These are phyloP conservation scores for Recurvirostra avosetta DNA, from an alignment of 2,113 vertebrate genomes.

Conservation along the genomic window DNA sequence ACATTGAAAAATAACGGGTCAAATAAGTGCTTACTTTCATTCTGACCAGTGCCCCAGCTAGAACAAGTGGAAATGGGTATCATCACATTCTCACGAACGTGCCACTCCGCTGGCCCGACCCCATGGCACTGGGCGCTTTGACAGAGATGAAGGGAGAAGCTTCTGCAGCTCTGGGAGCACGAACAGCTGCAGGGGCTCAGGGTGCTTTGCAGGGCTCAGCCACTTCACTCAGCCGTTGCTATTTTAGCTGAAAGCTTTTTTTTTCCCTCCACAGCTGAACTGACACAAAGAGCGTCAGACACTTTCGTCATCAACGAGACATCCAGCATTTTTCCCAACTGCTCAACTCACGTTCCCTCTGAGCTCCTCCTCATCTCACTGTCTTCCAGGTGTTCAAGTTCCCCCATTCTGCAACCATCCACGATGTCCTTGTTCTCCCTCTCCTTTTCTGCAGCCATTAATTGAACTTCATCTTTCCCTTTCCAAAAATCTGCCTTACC, in stretches of 20 bases:
- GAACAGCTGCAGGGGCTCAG: conserved; percentile 17
- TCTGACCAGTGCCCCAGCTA: background rate
- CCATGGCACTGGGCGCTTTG: accelerated
- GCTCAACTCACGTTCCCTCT: background rate
- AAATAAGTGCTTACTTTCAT: background rate
- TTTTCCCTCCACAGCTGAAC: conserved; percentile 6
- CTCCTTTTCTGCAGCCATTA: background rate
- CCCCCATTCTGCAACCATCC: background rate
- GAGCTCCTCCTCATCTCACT: background rate
- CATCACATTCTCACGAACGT: background rate
- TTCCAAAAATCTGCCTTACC: background rate
- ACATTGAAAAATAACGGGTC: background rate
- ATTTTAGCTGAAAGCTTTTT: conserved; percentile 7
- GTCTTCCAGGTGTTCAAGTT: background rate
- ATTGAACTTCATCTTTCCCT: background rate
- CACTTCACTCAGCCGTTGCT: conserved; percentile 3
- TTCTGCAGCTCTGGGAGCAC: background rate
- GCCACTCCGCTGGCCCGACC: background rate
- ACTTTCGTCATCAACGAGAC: background rate
- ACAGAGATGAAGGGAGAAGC: background rate
- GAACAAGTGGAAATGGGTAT: background rate
- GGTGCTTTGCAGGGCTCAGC: conserved; percentile 21
- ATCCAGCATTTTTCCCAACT: background rate
- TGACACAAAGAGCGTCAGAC: background rate
- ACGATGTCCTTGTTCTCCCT: background rate